Base-by-base conservation (phyloP, 2,797 vertebrate species). In the Syngnathus acus region DNA sequence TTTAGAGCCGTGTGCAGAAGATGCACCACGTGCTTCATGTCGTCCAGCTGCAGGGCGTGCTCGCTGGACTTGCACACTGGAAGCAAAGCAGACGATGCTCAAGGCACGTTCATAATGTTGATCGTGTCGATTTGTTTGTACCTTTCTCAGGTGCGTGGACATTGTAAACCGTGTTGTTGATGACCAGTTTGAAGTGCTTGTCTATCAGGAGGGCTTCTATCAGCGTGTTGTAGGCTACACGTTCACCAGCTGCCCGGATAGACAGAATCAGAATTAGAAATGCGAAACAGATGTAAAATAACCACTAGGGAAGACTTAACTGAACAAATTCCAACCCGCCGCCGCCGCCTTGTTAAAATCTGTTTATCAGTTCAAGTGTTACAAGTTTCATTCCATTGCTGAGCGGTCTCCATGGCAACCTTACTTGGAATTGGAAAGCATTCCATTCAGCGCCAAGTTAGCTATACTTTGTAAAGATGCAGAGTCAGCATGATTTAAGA, bases 131-230 rank as follows among this genome's bases (percentile, higher is more conserved):
- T 32, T 19, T 9, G n/a, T 38, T 39, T 67, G 73, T 92, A 97
- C 95, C 93, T 86, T 76, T 89, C 17, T 84, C 79, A 54, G 92
- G 92, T 47, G 91, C 68, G 54, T 67, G 76, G 39, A 97, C 88
- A 0, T 76, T 81, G 69, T 94, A 93, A 0, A 84, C 82, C 1
- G 67, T 60, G 23, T 87, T 63, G 66, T 98, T 96, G 79, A 98
- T 89, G 73, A 92, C 65, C 50, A 98, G 92, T 72, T 93, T 89
- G 68, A 98, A 98, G 79, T 94, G 90, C 69, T 91, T 92, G 80
- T 84, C 90, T 21, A 62, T 45, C 77, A 98, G 53, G 72, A 98
- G 86, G 68, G 89, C 10, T 40, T 92, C 91, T 77, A 98, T 88
- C 47, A 91, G 81, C 0, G 92, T 94, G 65, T 82, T 81, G 81